phyloP scores from a whole-genome alignment of 2,888 invertebrate genomes.

The Drosophila seclusa region DNA sequence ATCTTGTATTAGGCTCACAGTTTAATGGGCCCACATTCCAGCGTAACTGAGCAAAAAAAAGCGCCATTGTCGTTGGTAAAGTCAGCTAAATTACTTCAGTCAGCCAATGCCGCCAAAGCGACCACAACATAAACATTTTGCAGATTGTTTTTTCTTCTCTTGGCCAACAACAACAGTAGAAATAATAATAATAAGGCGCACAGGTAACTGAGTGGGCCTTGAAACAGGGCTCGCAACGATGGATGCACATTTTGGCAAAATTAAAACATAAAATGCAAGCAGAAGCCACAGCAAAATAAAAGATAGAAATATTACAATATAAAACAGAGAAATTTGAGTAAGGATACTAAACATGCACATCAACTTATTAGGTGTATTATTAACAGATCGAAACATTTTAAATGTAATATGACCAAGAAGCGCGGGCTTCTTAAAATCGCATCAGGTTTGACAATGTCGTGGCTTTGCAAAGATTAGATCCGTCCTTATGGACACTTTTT shows the following conservation, averaged over 20 bases:
- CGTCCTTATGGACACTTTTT: too few relatives aligned
- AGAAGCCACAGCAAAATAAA: slow-evolving; percentile 8
- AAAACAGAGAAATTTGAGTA: neutral
- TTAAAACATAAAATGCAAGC: slow-evolving; percentile 2
- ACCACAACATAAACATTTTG: slow-evolving; percentile 75
- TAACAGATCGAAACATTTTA: neutral
- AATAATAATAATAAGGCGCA: slow-evolving; percentile 26
- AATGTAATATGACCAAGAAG: neutral
- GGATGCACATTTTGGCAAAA: slow-evolving; percentile 11
- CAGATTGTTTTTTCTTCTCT: slow-evolving; percentile 44
- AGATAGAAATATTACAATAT: neutral
- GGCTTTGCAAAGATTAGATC: too few relatives aligned
- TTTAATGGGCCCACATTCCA: slow-evolving; percentile 80
- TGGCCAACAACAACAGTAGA: slow-evolving; percentile 7
- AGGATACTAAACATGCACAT: slow-evolving; percentile 24
- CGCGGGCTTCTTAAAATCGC: too few relatives aligned
- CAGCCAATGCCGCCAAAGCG: slow-evolving; percentile 65
- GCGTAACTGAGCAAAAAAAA: slow-evolving; percentile 26
- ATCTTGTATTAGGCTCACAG: slow-evolving; percentile 73
- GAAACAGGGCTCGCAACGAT: neutral
- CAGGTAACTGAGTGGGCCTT: neutral
- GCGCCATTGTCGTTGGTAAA: slow-evolving; percentile 61
- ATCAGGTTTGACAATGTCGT: too few relatives aligned
- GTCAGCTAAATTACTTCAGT: slow-evolving; percentile 14
- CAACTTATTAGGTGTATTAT: neutral